Percentiles rank a stretch among this genome's conserved stretches.
Evolutionary conservation across 2,888 invertebrate species (phyloP).

Genomic region (Diarsia dahlii): DNA sequence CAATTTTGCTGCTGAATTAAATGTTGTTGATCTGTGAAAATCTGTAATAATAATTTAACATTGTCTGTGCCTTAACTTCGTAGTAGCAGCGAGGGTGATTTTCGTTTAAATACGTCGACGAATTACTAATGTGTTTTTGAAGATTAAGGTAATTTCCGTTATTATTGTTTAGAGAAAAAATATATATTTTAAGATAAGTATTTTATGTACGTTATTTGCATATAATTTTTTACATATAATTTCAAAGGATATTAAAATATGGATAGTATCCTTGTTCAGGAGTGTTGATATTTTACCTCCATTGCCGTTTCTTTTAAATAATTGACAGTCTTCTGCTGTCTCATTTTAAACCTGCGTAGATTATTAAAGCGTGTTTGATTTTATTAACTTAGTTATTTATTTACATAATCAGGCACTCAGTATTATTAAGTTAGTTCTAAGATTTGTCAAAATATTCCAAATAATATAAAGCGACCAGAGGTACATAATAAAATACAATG

Average conservation of each 20-base stretch:
- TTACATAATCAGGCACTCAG: constrained; percentile 1
- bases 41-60: not conserved
- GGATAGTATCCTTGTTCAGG: not conserved
- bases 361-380: constrained; percentile 1
- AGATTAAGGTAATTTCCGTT: not conserved
- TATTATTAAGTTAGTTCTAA: constrained; percentile 7
- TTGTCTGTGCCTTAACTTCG: not conserved
- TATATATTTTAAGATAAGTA: too few relatives aligned
- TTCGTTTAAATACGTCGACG: not conserved
- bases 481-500: not conserved
- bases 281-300: not conserved
- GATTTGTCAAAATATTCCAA: not conserved
- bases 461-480: not conserved
- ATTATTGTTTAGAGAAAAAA: not conserved
- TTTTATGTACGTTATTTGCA: not conserved
- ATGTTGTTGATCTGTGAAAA: not conserved
- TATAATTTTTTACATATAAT: not conserved
- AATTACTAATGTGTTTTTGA: not conserved
- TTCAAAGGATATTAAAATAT: not conserved
- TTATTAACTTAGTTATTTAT: constrained; percentile 19
- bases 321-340: not conserved
- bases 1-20: not conserved
- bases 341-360: not conserved
- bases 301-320: not conserved
- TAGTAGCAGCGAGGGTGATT: not conserved